Evolutionary conservation across 53 echinoderm and acorn worm genomes (phyloP).

Genomic region (Arbacia lixula): DNA sequence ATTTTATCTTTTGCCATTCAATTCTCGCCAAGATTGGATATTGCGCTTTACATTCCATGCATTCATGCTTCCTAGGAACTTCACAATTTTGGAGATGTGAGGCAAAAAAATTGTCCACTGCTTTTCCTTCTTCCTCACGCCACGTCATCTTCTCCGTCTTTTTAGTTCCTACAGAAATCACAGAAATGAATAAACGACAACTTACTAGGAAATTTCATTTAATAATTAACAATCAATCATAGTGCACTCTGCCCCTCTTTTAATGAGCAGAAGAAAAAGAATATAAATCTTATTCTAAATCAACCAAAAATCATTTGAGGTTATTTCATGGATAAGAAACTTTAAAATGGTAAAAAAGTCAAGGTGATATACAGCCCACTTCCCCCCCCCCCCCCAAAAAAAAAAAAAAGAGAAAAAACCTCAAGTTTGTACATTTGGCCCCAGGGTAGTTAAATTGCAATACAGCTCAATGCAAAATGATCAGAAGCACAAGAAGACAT

Average conservation of each 20-base stretch:
- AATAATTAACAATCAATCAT: background rate
- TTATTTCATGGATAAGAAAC: constrained; percentile 21
- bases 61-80: constrained; percentile 62
- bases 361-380: background rate
- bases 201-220: background rate
- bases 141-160: constrained; percentile 32
- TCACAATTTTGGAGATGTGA: background rate
- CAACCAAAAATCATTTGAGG: background rate
- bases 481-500: constrained; percentile 16
- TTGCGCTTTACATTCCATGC: constrained; percentile 28
- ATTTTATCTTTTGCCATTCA: constrained; percentile 66
- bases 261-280: background rate
- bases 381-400: background rate
- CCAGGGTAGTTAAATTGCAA: background rate
- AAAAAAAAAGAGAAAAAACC: background rate
- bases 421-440: background rate
- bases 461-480: constrained; percentile 11
- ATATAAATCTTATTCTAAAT: background rate
- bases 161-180: constrained; percentile 6
- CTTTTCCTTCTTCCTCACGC: constrained; percentile 5
- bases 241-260: background rate
- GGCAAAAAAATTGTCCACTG: constrained; percentile 33
- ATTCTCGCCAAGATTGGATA: constrained; percentile 36
- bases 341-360: constrained; percentile 19
- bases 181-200: background rate